Conservation (phyloP, 2,797 vertebrate genomes). For the Scolopax bukidnonensis region DNA sequence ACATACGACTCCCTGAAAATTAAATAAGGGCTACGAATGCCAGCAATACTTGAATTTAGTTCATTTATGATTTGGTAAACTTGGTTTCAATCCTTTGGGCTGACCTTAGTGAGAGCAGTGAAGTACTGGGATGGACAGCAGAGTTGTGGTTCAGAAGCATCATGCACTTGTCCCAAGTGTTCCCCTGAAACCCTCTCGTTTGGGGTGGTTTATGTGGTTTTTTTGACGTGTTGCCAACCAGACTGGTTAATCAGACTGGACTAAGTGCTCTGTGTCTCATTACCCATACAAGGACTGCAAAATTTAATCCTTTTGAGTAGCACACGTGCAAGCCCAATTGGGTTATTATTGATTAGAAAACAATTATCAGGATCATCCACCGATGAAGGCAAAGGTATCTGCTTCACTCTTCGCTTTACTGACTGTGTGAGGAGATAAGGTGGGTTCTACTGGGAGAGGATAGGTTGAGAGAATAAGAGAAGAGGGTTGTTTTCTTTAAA, state of each 20-base stretch:
- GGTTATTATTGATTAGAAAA: not conserved
- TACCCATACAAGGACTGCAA: not conserved
- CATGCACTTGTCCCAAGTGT: not conserved
- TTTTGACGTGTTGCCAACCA: accelerated
- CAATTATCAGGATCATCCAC: not conserved
- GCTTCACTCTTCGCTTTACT: not conserved
- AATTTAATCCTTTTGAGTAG: not conserved
- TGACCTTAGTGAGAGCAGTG: not conserved
- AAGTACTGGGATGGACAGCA: not conserved
- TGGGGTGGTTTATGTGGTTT: not conserved
- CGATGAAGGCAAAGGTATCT: not conserved
- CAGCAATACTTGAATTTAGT: not conserved
- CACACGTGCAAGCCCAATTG: not conserved
- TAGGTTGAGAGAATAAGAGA: not conserved
- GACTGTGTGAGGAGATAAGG: not conserved
- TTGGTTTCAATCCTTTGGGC: not conserved
- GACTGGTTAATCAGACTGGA: not conserved
- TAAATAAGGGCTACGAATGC: not conserved
- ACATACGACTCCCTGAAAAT: not conserved
- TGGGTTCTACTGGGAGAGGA: accelerated
- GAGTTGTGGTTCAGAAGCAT: not conserved
- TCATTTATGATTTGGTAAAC: not conserved
- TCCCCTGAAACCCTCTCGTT: not conserved
- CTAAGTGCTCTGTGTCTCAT: not conserved
- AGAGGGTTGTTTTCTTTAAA: not conserved